Base-by-base conservation (phyloP, 2,797 vertebrate genomes). In the Malacoctenus gilli region DNA sequence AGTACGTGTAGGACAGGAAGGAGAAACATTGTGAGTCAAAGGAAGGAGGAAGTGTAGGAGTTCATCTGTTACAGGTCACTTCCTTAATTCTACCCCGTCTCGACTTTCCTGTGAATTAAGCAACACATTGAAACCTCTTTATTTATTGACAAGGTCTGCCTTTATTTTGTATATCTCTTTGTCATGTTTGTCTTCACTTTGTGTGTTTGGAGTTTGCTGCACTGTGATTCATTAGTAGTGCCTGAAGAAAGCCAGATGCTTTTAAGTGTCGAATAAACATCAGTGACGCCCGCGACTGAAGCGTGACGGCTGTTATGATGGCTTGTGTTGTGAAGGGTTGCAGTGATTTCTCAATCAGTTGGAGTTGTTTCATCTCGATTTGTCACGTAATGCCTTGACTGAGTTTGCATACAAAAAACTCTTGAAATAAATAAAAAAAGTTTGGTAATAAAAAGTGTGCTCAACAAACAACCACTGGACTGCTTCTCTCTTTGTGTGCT, bases 31-130 rank as follows among this genome's bases (percentile, higher is more conserved):
- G n/a, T n/a, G n/a, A n/a, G n/a, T n/a, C n/a, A n/a, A n/a, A n/a
- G n/a, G 25, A 93, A 91, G 68, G 93, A 93, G 72, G 93, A 94
- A 0, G 93, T 94, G 22, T 93, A 87, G 82, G 30, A 13, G 25
- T 3, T 7, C 30, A 14, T 6, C 3, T 5, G 36, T 59, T 21
- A 64, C 25, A n/a, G 5, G 4, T 9, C 25, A 1, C 25, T 52
- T 41, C 30, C 38, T n/a, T 21, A 15, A 68, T 41, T 22, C 23
- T 13, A 4, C 28, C 22, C 8, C 2, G 16, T 22, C 22, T 34
- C n/a, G 25, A 23, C n/a, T n/a, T n/a, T n/a, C n/a, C n/a, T n/a
- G n/a, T n/a, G n/a, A n/a, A n/a, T n/a, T n/a, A n/a, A n/a, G 14
- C 25, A 36, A 35, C 34, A 23, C 13, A 54, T 23, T 59, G 6